Conservation (phyloP, 2,888 invertebrate genomes). For the Drosophila sordidula region DNA sequence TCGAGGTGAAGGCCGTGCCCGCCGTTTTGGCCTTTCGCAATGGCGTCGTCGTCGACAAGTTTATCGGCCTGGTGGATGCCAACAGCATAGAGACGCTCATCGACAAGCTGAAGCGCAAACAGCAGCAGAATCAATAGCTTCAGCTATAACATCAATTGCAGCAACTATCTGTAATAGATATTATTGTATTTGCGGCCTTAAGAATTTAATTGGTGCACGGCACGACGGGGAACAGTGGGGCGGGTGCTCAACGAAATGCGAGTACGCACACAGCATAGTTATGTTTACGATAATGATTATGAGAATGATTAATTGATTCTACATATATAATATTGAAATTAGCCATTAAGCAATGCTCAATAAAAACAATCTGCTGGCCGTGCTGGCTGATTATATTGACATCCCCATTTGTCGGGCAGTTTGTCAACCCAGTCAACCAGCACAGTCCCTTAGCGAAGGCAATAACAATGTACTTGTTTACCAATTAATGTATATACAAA, state of each 20-base stretch:
- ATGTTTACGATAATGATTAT: conserved; percentile 17
- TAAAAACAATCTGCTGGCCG: conserved; percentile 24
- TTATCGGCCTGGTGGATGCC: conserved; percentile 93
- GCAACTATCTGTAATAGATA: conserved; percentile 13
- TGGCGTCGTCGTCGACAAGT: conserved; percentile 93
- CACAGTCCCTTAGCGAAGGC: neutral
- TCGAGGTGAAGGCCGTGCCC: conserved; percentile 93
- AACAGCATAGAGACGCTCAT: conserved; percentile 92
- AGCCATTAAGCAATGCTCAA: conserved; percentile 46
- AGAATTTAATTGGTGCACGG: conserved; percentile 45
- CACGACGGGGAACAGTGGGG: conserved; percentile 5
- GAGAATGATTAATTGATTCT: conserved; percentile 15
- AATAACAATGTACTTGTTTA: neutral
- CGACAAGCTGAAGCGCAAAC: conserved; percentile 86
- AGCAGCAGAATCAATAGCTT: conserved; percentile 63
- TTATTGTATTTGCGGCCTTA: conserved; percentile 50
- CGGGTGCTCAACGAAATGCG: conserved; percentile 18
- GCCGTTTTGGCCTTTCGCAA: conserved; percentile 90
- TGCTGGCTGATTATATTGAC: neutral
- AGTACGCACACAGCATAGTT: conserved; percentile 24
- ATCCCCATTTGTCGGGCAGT: neutral
- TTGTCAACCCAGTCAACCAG: neutral
- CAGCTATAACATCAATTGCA: neutral
- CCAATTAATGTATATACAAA: neutral
- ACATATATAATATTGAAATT: conserved; percentile 16